Evolutionary conservation across 2,888 invertebrate genomes (phyloP), one percentile per base, ranked within the genome.

Genomic region (Polydrusus tereticollis): DNA sequence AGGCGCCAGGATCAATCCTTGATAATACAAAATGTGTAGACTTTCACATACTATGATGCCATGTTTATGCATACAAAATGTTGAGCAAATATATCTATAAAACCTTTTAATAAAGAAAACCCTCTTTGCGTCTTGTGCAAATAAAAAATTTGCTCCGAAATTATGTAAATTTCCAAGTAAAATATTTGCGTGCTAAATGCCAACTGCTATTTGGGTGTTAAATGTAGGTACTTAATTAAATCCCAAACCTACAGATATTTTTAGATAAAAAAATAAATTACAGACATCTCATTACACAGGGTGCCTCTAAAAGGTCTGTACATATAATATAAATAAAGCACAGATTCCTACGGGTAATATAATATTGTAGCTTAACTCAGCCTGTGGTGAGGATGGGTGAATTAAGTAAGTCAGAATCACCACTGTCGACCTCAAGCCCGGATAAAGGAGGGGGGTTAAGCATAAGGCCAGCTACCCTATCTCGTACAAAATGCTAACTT

Each of bases 141-240:
- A 43, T 60, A 60, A 1, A 20, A 10, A 10, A 10, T 6, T 10
- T 36, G 36, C 6, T 36, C 12, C 12, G 12, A 12, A 10, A 12
- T 36, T 12, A 10, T 12, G 5, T 36, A 36, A 36, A 36, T 36
- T 36, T 36, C 91, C 94, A 73, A 98, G 98, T 93, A 10, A 36
- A 36, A 36, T 36, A 36, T 36, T 12, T 36, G 10, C 4, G 4
- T 2, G 12, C 12, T 29, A 41, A 41, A 41, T 14, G n/a, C 12
- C 2, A 43, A 7, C 7, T n/a, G 16, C 16, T 43, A 12, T 16
- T 12, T 1, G 16, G 41, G 41, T n/a, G n/a, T n/a, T n/a, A n/a
- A n/a, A 36, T 36, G 12, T 4, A 36, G 2, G 41, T 20, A 20
- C 18, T 18, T 7, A 45, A 45, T 45, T 20, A 5, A 45, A 21